Conservation (phyloP, 1,140 invertebrate genomes). For the Drosophila mauritiana region DNA sequence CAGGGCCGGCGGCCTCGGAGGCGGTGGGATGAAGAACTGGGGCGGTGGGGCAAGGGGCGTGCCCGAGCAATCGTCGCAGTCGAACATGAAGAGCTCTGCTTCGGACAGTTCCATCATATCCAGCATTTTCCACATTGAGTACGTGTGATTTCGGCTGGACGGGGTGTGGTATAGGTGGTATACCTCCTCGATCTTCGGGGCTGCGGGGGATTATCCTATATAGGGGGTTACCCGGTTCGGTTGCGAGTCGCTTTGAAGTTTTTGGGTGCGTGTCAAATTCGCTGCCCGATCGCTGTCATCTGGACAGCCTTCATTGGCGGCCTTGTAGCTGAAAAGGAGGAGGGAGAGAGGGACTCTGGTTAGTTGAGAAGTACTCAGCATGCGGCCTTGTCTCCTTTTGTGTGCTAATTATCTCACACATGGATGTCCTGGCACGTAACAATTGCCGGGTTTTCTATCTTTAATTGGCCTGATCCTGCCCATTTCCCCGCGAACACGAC, state of each 20-base stretch:
- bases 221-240: slow-evolving; percentile 7
- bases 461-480: slow-evolving; percentile 57
- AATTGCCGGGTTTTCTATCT: slow-evolving; percentile 11
- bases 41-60: slow-evolving; percentile 87
- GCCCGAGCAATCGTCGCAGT: slow-evolving; percentile 86
- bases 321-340: slow-evolving; percentile 48
- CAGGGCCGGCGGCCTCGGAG: slow-evolving; percentile 86
- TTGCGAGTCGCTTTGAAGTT: slow-evolving; percentile 28
- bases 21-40: slow-evolving; percentile 87
- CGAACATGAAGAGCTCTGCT: slow-evolving; percentile 76
- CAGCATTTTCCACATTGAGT: slow-evolving; percentile 83
- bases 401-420: slow-evolving; percentile 65
- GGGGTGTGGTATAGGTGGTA: neutral
- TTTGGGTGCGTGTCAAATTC: slow-evolving; percentile 70
- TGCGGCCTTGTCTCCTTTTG: slow-evolving; percentile 23
- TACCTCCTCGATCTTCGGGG: slow-evolving; percentile 7
- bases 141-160: slow-evolving; percentile 10
- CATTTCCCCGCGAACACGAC: slow-evolving; percentile 56
- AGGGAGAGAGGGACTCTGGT: slow-evolving; percentile 22
- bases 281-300: slow-evolving; percentile 71
- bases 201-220: slow-evolving; percentile 16
- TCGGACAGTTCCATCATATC: slow-evolving; percentile 63
- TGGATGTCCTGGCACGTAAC: slow-evolving; percentile 61
- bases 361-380: slow-evolving; percentile 46
- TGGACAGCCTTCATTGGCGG: slow-evolving; percentile 70